phyloP scores from a whole-genome alignment of 2,113 vertebrate genomes.

The Procapra przewalskii region DNA sequence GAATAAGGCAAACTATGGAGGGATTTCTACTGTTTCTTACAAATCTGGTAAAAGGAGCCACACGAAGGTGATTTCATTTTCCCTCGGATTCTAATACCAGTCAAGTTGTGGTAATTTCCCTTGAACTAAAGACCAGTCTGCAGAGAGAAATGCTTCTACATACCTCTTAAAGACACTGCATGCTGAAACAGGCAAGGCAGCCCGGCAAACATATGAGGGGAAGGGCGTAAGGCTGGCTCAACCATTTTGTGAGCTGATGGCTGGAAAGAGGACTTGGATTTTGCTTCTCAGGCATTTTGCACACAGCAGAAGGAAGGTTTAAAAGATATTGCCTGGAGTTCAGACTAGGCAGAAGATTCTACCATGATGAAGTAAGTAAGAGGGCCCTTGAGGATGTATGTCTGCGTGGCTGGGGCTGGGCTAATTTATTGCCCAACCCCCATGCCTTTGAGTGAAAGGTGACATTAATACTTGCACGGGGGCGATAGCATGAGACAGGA shows the following conservation, averaged over 20 bases:
- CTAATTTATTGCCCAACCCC: background rate
- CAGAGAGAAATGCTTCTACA: background rate
- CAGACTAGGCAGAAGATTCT: background rate
- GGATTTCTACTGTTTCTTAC: background rate
- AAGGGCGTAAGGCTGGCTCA: background rate
- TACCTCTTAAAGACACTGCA: background rate
- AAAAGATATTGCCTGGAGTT: background rate
- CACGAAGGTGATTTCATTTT: background rate
- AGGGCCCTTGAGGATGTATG: background rate
- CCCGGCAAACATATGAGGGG: background rate
- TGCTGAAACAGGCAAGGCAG: background rate
- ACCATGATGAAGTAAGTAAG: background rate
- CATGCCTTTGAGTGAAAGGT: background rate
- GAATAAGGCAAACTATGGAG: accelerated
- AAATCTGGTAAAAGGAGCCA: background rate
- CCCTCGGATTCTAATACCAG: background rate
- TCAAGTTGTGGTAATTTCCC: background rate
- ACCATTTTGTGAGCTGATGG: background rate
- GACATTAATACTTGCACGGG: background rate
- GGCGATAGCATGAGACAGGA: background rate
- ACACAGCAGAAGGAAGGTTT: background rate
- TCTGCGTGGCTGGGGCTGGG: background rate
- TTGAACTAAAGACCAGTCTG: background rate
- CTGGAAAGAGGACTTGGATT: background rate
- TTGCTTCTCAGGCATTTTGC: background rate